Base-by-base conservation (phyloP, 1,140 invertebrate species). In the Glossosoma conforme region DNA sequence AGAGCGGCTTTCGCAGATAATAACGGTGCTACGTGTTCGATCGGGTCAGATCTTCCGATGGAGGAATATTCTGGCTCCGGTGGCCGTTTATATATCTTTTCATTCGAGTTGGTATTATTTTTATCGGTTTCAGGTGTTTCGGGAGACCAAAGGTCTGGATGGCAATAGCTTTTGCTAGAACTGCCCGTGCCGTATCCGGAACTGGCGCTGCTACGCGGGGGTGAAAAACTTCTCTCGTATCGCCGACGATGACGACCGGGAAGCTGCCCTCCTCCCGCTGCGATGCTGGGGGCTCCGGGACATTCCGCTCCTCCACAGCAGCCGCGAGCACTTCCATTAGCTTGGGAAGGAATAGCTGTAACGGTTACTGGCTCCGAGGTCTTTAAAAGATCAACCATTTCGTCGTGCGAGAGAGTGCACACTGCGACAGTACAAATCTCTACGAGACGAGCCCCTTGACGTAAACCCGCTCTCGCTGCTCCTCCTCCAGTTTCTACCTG, bases 391-490 rank as follows among this genome's bases (percentile, higher is more conserved):
- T 96, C 92, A 3, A 95, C 89, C 82, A 97, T 93, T 66, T 94
- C 89, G 65, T 97, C 92, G 71, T 96, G 90, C 13, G 82, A 87
- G 45, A 97, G 70, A 0, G 93, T 94, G 4, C 88, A 86, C 13
- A 95, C 89, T 4, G 91, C 89, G 5, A 89, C 80, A 70, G 93
- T 90, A 65, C 91, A 93, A 53, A 94, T 92, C 76, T 98, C 93
- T 11, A 97, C 90, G 43, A 98, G 78, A 22, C 93, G 77, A 18
- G 88, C 89, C 11, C 91, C 91, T 68, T 92, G 90, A 41, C 88
- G 69, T 1, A 98, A 75, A 17, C 93, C 93, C n/a, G 90, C 89
- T 51, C 89, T 81, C 77, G 86, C 91, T 8, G 95, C 93, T 53
- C 86, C 80, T 2, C 93, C 91, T 63, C 85, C 84, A 46, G 78